Base-by-base conservation (phyloP, 2,113 vertebrate genomes). In the Maccullochella peelii region DNA sequence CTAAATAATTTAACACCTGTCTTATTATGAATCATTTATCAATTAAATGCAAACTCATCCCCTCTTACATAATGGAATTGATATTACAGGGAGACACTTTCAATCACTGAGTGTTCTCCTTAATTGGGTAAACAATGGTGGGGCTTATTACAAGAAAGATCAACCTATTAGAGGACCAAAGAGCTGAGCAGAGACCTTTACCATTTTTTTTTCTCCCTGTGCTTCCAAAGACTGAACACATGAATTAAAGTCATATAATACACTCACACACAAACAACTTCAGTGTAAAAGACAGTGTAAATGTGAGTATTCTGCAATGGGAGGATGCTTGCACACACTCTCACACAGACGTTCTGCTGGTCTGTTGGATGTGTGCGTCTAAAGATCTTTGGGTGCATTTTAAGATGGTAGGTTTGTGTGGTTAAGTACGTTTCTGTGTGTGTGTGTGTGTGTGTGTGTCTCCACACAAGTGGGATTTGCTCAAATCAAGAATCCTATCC, bases 1-100 rank as follows among this genome's bases (percentile, higher is more conserved):
- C 81, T 86, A 76, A 93, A 92, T 90, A 80, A 86, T 91, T 90
- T 59, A 92, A 79, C 57, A 75, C 54, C 20, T 73, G 67, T 54
- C 72, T 85, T 68, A 86, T 74, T 76, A 85, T 89, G 67, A 89
- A 89, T 89, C 61, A 88, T 88, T 89, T 74, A 89, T 90, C 33
- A 77, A 87, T 85, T 76, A 80, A 76, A 91, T 75, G 66, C 49
- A 70, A 62, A 71, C 68, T 49, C 79, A 86, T 65, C 55, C 47
- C 44, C 27, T 38, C 47, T 85, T 72, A 73, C 23, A 55, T 78
- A 89, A 84, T 52, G 50, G 30, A 77, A 66, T 73, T 77, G 80
- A 87, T 79, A 80, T 85, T 74, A 78, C 47, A 71, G n/a, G n/a
- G 68, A 75, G 62, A 86, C 25, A 65, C 79, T 89, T 89, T 88